Evolutionary conservation across 2,113 vertebrate genomes (phyloP), one percentile per base, ranked within the genome.

Genomic region (Mustelus asterias): DNA sequence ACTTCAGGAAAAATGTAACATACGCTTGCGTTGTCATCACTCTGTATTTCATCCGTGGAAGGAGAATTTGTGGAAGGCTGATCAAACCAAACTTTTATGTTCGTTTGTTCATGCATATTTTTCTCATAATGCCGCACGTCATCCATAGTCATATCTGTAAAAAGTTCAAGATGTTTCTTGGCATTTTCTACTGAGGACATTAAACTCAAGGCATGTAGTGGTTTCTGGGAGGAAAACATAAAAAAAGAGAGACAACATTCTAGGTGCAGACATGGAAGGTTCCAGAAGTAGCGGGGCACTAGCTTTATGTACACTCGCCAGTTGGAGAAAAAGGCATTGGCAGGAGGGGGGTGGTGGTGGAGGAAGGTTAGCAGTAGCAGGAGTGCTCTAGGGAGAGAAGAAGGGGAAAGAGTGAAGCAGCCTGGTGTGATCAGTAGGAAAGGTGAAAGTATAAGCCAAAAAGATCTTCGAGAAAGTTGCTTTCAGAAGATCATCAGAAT

Each of bases 71-170:
- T 97, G 97, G 98, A 98, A 97, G 97, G 97, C 97, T 97, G 98
- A 97, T 99, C 98, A 98, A 97, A 98, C 98, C 98, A 99, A 98
- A 99, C 99, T 98, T 99, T 99, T 98, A 99, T 99, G 98, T 99
- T 99, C 98, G 99, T 99, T 99, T 99, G 98, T 98, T 99, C 98
- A 98, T 99, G 98, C 99, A 99, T 99, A 98, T 98, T 98, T 98
- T 97, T 99, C 98, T 99, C 99, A 98, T 98, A 99, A 97, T 99
- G 97, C 97, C 99, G 98, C 97, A 99, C 99, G 97, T 99, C 99
- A 97, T 99, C 99, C 98, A 99, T 98, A 98, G 98, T 98, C 99
- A 99, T 99, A 99, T 99, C 99, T 99, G 99, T 97, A 99, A 99
- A 98, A 98, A 98, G 98, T 97, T 97, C 98, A 98, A 99, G 97